Evolutionary conservation across 2,888 invertebrate genomes (phyloP), one percentile per base, ranked within the genome.

Genomic region (Synergus laeviventris): DNA sequence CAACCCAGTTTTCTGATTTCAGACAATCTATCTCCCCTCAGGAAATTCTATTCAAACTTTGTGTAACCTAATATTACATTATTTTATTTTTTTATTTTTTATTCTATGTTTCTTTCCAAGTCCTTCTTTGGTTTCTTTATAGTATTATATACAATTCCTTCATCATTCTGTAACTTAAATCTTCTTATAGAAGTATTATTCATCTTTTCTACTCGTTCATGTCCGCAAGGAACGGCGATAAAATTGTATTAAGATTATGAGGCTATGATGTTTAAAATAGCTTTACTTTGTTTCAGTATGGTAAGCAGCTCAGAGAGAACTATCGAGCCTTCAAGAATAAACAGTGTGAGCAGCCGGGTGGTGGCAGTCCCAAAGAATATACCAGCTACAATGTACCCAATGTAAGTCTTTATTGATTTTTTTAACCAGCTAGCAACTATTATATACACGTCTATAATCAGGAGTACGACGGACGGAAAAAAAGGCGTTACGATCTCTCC

Each of bases 231-330:
- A 1, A 24, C 21, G 21, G 42, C 39, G 18, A 24, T 49, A 45
- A 70, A n/a, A 45, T 16, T 36, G 16, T 11, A 38, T 62, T 39
- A 31, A 42, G 39, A 31, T 18, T 16, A 16, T 18, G 16, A 61
- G 16, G 61, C 24, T 39, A 24, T 5, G 1, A 24, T 36, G 38
- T 74, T 60, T 42, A 60, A 42, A 45, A 74, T n/a, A 42, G 60
- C 2, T 24, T 24, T 56, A 12, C 12, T 73, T 74, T 89, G 86
- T 93, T 92, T 75, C 91, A 93, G 93, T 93, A 93, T 91, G 93
- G 94, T 78, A 93, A 93, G 85, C 93, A 93, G 88, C 91, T 94
- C 83, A 91, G 92, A 79, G 93, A 94, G 87, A 94, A 93, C 90
- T 94, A 93, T 90, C 91, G 92, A 86, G 92, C 93, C 76, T 93